Evolutionary conservation across 2,797 vertebrate species (phyloP).

Genomic region (Sebastes taczanowskii): DNA sequence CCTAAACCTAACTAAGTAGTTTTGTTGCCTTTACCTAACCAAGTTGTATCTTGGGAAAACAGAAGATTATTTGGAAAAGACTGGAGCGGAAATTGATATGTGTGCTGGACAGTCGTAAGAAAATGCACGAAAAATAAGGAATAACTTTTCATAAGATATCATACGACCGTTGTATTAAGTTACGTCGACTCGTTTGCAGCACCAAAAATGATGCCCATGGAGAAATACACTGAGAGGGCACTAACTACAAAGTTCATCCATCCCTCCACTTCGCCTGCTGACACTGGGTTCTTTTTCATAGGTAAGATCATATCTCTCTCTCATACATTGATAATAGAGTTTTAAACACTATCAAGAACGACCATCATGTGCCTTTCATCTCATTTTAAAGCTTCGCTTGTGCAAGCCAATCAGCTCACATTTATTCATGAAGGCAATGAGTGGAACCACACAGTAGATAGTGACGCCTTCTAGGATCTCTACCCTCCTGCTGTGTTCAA

Average conservation of each 20-base stretch:
- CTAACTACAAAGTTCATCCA: neutral
- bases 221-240: neutral
- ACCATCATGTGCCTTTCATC: neutral
- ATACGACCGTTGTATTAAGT: too few species aligned
- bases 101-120: too few species aligned
- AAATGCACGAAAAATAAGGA: too few species aligned
- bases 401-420: neutral
- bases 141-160: too few species aligned
- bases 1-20: too few species aligned
- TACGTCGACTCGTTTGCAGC: neutral
- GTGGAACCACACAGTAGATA: neutral
- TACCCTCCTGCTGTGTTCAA: constrained; percentile 1
- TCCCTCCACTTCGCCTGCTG: neutral
- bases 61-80: too few species aligned
- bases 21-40: too few species aligned
- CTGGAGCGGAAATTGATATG: too few species aligned
- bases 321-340: neutral
- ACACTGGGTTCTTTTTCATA: neutral
- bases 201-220: neutral
- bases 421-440: neutral
- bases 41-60: too few species aligned
- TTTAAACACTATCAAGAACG: neutral
- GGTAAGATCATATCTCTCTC: neutral
- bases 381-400: neutral
- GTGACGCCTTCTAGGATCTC: neutral